phyloP scores from a whole-genome alignment of 2,113 vertebrate genomes.

The Mormoops blainvillei region DNA sequence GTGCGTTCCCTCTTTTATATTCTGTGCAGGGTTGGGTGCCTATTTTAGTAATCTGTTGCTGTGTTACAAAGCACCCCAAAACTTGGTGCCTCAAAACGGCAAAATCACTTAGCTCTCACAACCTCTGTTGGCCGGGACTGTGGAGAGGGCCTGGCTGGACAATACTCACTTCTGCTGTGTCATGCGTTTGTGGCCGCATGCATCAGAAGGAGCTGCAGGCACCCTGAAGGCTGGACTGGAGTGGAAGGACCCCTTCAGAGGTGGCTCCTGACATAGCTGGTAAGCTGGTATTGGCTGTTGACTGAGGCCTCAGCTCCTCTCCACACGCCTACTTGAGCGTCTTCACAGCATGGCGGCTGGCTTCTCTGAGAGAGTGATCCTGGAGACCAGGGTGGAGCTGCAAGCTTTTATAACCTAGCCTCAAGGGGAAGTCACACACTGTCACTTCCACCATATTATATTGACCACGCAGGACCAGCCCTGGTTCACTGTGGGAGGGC shows the following conservation, averaged over 20 bases:
- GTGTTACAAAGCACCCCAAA: background rate
- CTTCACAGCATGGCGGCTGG: background rate
- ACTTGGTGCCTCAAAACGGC: no score
- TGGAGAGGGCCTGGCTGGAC: background rate
- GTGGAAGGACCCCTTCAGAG: background rate
- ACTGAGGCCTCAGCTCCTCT: background rate
- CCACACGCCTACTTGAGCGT: background rate
- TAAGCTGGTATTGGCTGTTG: background rate
- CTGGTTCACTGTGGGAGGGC: background rate
- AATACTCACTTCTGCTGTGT: no score
- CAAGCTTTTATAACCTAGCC: no score
- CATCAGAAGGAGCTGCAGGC: background rate
- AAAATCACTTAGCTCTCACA: background rate
- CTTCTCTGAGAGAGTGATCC: background rate
- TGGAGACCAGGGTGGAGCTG: background rate
- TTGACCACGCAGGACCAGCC: background rate
- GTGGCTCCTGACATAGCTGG: background rate
- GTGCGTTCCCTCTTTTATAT: background rate
- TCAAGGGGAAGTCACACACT: background rate
- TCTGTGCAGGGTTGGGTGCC: background rate
- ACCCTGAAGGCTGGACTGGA: background rate
- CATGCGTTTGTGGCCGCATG: background rate
- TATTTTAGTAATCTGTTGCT: background rate
- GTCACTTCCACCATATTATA: fast-evolving
- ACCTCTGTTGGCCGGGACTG: background rate